Conservation (phyloP, 2,888 invertebrate species). For the Adineta ricciae region DNA sequence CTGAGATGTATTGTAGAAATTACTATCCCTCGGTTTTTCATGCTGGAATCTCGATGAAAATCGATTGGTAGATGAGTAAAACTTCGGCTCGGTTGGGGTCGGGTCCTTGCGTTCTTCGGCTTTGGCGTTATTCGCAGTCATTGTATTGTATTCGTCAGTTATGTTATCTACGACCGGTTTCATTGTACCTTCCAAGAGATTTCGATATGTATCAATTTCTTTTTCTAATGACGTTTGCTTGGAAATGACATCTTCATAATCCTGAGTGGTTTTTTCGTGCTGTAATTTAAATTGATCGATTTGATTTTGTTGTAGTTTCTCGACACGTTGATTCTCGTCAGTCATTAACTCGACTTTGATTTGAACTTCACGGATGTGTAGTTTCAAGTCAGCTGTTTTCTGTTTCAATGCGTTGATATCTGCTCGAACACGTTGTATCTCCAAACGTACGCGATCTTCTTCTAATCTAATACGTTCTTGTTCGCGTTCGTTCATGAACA, state of each 20-base stretch:
- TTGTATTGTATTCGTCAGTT: background rate
- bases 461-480: constrained; percentile 27
- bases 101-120: background rate
- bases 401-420: constrained; percentile 25
- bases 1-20: background rate
- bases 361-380: constrained; percentile 28
- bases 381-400: constrained; percentile 26
- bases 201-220: constrained; percentile 55
- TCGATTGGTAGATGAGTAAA: background rate
- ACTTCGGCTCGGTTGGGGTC: background rate
- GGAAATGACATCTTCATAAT: constrained; percentile 45
- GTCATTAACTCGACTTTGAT: background rate
- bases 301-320: constrained; percentile 13
- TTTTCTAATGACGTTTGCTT: constrained; percentile 54
- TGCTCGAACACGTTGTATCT: constrained; percentile 21
- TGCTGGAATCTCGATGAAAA: background rate
- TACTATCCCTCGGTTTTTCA: no score
- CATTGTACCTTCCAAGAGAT: constrained; percentile 51
- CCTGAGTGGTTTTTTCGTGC: constrained; percentile 20
- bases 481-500: constrained; percentile 20
- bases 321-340: constrained; percentile 18
- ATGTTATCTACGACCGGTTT: constrained; percentile 10
- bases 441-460: constrained; percentile 24
- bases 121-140: background rate
- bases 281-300: constrained; percentile 25